A percentile compares a stretch with the other conserved stretches of the same genome.
phyloP scores from a whole-genome alignment of 2,797 vertebrate species.

The Pseudochirops corinnae region DNA sequence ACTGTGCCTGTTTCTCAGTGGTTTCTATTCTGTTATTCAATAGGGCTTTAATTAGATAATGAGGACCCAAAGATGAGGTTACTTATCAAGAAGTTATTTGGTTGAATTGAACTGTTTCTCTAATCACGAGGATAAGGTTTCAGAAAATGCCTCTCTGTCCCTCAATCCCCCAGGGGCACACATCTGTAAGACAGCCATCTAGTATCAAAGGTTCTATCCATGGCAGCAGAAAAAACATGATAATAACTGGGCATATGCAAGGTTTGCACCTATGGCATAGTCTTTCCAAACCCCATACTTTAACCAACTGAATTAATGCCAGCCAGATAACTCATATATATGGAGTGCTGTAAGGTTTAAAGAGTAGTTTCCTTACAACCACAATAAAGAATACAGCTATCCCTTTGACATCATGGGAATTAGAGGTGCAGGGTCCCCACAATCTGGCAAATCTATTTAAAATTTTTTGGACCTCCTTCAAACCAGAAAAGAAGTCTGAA shows the following conservation, averaged over 20 bases:
- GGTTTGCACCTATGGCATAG: neutral
- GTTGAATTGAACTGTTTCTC: neutral
- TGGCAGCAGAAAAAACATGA: neutral
- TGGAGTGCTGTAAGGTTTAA: neutral
- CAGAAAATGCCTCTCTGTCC: neutral
- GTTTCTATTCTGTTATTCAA: neutral
- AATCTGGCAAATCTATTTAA: neutral
- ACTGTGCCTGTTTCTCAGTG: neutral
- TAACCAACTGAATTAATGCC: neutral
- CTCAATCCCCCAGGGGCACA: neutral
- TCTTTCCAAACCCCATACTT: neutral
- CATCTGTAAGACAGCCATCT: neutral
- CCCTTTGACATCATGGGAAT: neutral
- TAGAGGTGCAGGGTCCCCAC: too few relatives aligned
- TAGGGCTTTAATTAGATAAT: neutral
- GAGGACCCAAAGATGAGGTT: neutral
- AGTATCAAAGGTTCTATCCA: neutral
- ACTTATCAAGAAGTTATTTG: neutral
- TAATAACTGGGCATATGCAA: neutral
- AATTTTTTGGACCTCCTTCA: neutral
- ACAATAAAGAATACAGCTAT: neutral
- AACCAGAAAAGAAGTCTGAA: neutral
- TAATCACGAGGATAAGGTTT: neutral
- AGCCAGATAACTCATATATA: neutral
- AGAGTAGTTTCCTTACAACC: neutral